A percentile compares a stretch with the other conserved stretches of the same genome.
These are phyloP conservation scores for Setophaga petechia DNA, from an alignment of 2,113 vertebrate genomes.

Conservation along the genomic window DNA sequence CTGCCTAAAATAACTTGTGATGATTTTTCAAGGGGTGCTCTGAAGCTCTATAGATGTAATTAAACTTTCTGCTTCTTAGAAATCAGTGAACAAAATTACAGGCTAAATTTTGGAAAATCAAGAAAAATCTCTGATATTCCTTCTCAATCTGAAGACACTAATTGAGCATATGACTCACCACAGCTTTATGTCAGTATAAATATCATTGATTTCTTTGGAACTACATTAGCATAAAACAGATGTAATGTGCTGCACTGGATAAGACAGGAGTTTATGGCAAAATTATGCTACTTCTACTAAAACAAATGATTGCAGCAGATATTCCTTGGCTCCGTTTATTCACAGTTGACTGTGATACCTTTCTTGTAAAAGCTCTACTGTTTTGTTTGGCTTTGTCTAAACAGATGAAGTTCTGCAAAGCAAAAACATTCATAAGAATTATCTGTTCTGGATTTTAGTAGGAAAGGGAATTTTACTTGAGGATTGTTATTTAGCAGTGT, in stretches of 20 bases:
- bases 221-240: slow-evolving; percentile 2
- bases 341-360: background rate
- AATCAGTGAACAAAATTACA: background rate
- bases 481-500: background rate
- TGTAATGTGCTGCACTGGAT: background rate
- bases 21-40: background rate
- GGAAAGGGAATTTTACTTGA: background rate
- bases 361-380: background rate
- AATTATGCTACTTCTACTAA: slow-evolving; percentile 5
- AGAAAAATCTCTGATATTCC: background rate
- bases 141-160: background rate
- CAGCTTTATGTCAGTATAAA: slow-evolving; percentile 35
- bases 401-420: background rate
- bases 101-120: background rate
- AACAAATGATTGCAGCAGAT: slow-evolving; percentile 20
- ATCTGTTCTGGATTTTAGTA: background rate
- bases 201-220: slow-evolving; percentile 18
- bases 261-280: slow-evolving; percentile 8
- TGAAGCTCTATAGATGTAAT: background rate
- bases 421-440: background rate
- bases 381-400: background rate
- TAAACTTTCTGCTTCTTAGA: background rate
- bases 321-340: background rate
- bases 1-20: background rate
- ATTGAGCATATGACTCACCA: background rate